These are phyloP conservation scores for Sminthurinus aureus DNA, from an alignment of 2,888 invertebrate species.

Conservation along the genomic window DNA sequence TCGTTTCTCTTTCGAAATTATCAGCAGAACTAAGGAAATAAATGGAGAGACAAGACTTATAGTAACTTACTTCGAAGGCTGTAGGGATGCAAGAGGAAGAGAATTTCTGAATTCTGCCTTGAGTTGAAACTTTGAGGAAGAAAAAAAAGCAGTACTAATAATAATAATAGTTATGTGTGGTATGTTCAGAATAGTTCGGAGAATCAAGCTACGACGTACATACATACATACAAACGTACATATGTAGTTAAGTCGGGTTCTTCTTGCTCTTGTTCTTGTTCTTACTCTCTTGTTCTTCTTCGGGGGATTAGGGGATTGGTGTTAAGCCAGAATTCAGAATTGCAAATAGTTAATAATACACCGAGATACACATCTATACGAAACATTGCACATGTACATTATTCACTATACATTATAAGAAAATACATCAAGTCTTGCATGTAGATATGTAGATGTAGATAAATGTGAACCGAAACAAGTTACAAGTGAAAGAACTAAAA, in stretches of 20 bases:
- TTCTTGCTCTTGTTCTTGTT: background rate
- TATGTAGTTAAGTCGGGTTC: background rate
- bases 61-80: constrained; percentile 44
- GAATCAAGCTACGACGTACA: background rate
- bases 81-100: constrained; percentile 33
- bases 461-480: background rate
- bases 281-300: background rate
- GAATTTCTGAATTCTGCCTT: constrained; percentile 22
- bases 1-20: constrained; percentile 4
- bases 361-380: too few relatives aligned
- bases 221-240: too few relatives aligned
- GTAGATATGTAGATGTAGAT: background rate
- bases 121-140: constrained; percentile 33
- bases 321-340: constrained; percentile 12
- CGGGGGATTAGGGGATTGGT: constrained; percentile 28
- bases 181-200: background rate
- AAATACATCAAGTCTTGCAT: background rate
- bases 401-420: too few relatives aligned
- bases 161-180: too few relatives aligned
- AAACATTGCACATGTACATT: too few relatives aligned
- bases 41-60: constrained; percentile 21
- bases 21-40: constrained; percentile 24
- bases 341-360: too few relatives aligned
- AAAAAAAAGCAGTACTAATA: background rate
- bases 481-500: constrained; percentile 22